Percentiles rank a stretch among this genome's conserved stretches.
phyloP scores from a whole-genome alignment of 2,888 invertebrate species.

The Scaptomyza reducta region DNA sequence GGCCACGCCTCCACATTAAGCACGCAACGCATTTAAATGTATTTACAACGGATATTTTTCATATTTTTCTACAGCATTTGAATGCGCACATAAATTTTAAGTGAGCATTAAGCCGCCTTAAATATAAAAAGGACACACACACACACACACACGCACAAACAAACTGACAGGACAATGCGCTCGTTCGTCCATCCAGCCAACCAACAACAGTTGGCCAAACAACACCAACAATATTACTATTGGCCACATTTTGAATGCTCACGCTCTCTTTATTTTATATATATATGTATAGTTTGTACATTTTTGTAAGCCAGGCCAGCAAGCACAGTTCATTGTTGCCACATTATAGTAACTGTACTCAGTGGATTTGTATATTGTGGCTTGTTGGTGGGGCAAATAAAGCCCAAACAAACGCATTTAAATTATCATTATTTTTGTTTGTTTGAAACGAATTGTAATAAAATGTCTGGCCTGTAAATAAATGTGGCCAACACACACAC shows the following conservation, averaged over 20 bases:
- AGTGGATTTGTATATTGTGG: slow-evolving; percentile 29
- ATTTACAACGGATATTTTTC: slow-evolving; percentile 30
- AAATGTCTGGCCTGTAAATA: slow-evolving; percentile 47
- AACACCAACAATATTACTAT: slow-evolving; percentile 37
- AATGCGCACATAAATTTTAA: slow-evolving; percentile 45
- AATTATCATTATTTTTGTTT: slow-evolving; percentile 67
- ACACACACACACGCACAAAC: slow-evolving; percentile 24
- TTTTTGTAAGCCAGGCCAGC: slow-evolving; percentile 60
- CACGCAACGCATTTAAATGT: slow-evolving; percentile 15
- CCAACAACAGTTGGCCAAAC: slow-evolving; percentile 9
- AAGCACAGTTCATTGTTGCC: slow-evolving; percentile 66
- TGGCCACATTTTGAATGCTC: slow-evolving; percentile 31
- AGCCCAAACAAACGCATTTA: slow-evolving; percentile 49
- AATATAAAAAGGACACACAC: slow-evolving; percentile 1
- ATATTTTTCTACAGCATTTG: slow-evolving; percentile 37
- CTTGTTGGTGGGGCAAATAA: not conserved
- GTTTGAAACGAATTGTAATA: slow-evolving; percentile 62
- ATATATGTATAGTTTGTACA: slow-evolving; percentile 8
- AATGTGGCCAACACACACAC: slow-evolving; percentile 30
- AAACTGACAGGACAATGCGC: slow-evolving; percentile 26
- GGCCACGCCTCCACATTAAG: slow-evolving; percentile 33
- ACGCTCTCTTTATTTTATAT: not conserved
- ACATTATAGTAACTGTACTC: slow-evolving; percentile 52
- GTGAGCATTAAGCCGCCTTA: slow-evolving; percentile 36
- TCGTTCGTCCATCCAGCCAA: slow-evolving; percentile 3